These are phyloP conservation scores for Nebria ingens DNA, from an alignment of 1,140 invertebrate genomes.

Conservation along the genomic window DNA sequence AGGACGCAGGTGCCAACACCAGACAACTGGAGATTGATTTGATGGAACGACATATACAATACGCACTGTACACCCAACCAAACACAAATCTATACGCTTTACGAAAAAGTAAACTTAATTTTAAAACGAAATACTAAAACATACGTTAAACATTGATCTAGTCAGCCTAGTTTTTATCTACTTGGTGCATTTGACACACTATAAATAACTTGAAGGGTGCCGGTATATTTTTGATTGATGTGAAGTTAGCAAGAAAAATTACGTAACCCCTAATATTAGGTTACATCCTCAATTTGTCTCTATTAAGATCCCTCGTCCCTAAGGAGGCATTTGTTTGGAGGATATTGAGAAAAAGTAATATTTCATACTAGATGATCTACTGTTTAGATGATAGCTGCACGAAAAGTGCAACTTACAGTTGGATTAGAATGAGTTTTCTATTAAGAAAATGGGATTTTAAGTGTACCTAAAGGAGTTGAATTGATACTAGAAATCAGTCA, in stretches of 20 bases:
- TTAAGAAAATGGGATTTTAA: no score
- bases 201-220: neutral
- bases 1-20: neutral
- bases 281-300: neutral
- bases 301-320: neutral
- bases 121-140: no score
- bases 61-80: neutral
- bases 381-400: neutral
- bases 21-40: conserved; percentile 5
- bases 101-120: no score
- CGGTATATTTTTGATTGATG: neutral
- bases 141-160: no score
- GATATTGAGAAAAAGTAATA: neutral
- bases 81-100: neutral
- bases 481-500: no score
- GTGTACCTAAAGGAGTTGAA: no score
- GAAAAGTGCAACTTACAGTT: no score
- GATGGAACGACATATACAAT: neutral
- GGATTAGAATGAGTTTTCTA: no score
- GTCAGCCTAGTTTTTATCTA: no score
- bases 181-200: no score
- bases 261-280: neutral
- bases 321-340: conserved; percentile 1
- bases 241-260: conserved; percentile 3
- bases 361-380: neutral